Percentiles rank a stretch among this genome's conserved stretches.
These are phyloP conservation scores for Epinotia ramella DNA, from an alignment of 2,888 invertebrate genomes.

Conservation along the genomic window DNA sequence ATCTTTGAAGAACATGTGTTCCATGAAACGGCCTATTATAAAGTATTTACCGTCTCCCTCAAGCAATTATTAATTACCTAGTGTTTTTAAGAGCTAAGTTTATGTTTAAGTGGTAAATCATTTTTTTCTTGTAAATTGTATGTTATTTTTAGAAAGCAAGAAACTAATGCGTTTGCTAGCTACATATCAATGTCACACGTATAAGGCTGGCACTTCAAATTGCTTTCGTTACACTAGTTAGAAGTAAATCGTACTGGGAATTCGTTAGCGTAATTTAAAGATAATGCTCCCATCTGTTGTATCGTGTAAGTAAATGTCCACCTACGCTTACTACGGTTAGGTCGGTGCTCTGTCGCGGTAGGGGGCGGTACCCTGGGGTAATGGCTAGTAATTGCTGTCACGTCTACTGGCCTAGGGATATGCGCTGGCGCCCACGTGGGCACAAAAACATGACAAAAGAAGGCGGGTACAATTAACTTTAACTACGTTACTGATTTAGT, in stretches of 20 bases:
- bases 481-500: not conserved
- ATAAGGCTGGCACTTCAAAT: slow-evolving; percentile 29
- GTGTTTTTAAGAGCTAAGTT: not conserved
- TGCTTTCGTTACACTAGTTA: slow-evolving; percentile 23
- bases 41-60: slow-evolving; percentile 26
- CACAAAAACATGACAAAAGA: slow-evolving; percentile 45
- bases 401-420: slow-evolving; percentile 49
- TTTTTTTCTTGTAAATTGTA: not conserved
- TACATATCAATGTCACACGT: slow-evolving; percentile 24
- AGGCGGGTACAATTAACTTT: slow-evolving; percentile 11
- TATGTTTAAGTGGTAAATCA: not conserved
- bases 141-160: not conserved
- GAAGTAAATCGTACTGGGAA: not conserved
- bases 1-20: slow-evolving; percentile 6
- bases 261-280: slow-evolving; percentile 23
- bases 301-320: slow-evolving; percentile 37
- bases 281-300: slow-evolving; percentile 30
- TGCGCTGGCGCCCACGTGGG: slow-evolving; percentile 47
- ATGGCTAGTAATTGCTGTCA: slow-evolving; percentile 68
- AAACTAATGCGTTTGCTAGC: not conserved
- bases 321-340: slow-evolving; percentile 32
- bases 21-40: slow-evolving; percentile 29
- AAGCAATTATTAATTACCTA: slow-evolving; percentile 10
- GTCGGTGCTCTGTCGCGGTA: slow-evolving; percentile 53
- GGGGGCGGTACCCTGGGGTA: slow-evolving; percentile 63